These are phyloP conservation scores for Corticium candelabrum DNA, from an alignment of 37 sponge, comb jelly and placozoan species.

Conservation along the genomic window DNA sequence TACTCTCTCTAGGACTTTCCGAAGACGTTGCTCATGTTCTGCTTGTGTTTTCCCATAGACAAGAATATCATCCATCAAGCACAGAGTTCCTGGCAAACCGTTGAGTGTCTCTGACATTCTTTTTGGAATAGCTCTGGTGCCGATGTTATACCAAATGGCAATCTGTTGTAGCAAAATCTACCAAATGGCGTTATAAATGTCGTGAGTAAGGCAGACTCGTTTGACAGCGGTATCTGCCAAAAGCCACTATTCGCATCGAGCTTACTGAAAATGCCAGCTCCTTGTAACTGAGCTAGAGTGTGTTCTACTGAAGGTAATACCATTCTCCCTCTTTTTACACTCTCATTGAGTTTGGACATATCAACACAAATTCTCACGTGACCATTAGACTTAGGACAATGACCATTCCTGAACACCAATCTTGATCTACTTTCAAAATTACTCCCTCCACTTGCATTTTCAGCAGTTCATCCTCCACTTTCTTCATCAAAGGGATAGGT, in stretches of 20 bases:
- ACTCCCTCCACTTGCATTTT: conserved; percentile 14
- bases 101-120: neutral
- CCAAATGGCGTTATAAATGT: neutral
- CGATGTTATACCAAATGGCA: neutral
- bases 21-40: neutral
- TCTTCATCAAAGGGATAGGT: neutral
- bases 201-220: neutral
- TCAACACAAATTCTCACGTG: conserved; percentile 27
- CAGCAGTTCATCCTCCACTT: neutral
- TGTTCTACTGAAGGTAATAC: neutral
- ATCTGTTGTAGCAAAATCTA: neutral
- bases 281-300: neutral
- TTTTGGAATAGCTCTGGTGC: neutral
- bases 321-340: neutral
- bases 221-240: neutral
- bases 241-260: neutral
- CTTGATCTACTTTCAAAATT: conserved; percentile 13
- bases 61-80: neutral
- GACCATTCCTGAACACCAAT: conserved; percentile 27
- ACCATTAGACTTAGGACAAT: conserved; percentile 18
- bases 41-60: neutral
- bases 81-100: neutral
- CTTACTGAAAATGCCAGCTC: neutral
- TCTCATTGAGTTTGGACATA: conserved; percentile 14
- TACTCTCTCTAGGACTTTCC: neutral